A percentile compares a stretch with the other conserved stretches of the same genome.
These are phyloP conservation scores for Scleropages formosus DNA, from an alignment of 2,797 vertebrate species.

Conservation along the genomic window DNA sequence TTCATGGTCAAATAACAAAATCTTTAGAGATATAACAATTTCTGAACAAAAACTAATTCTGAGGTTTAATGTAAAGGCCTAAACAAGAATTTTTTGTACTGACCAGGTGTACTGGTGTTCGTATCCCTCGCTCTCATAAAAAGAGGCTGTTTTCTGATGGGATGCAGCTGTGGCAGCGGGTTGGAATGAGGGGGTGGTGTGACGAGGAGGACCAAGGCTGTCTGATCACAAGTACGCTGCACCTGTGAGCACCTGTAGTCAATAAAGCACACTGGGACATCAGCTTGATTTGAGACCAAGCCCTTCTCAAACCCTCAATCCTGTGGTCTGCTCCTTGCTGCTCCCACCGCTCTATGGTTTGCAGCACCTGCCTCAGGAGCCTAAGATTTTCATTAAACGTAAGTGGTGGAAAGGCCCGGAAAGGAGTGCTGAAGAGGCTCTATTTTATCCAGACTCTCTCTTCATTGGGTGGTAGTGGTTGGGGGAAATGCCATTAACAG, in stretches of 20 bases:
- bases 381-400: constrained; percentile 64
- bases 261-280: not conserved
- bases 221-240: not conserved
- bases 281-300: too few relatives aligned
- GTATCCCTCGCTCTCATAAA: not conserved
- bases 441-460: constrained; percentile 53
- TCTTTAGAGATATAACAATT: constrained; percentile 42
- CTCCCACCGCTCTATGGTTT: constrained; percentile 48
- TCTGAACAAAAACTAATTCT: too few relatives aligned
- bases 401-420: constrained; percentile 63
- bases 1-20: constrained; percentile 39
- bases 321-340: constrained; percentile 23
- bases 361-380: constrained; percentile 38
- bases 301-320: not conserved
- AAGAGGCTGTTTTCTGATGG: not conserved
- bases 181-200: not conserved
- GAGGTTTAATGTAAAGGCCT: too few relatives aligned
- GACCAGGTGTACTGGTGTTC: not conserved
- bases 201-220: too few relatives aligned
- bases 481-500: constrained; percentile 66
- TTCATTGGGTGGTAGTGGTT: constrained; percentile 31
- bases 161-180: not conserved
- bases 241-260: not conserved
- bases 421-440: constrained; percentile 52
- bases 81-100: too few relatives aligned